Conservation (phyloP, 2,797 vertebrate genomes). For the Melanotaenia trifasciata region DNA sequence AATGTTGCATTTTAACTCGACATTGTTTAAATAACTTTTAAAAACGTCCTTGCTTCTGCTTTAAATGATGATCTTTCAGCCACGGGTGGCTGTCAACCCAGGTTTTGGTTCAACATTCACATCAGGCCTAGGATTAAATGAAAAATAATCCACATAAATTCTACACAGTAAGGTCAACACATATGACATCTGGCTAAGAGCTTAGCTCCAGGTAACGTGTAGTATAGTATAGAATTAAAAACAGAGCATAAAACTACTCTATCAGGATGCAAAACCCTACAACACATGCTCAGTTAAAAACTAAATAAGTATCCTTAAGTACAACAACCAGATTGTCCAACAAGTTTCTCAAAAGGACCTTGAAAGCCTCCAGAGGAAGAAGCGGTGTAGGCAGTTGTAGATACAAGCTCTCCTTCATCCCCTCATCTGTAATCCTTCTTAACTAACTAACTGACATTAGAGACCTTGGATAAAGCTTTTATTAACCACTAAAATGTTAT, state of each 20-base stretch:
- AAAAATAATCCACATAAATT: background rate
- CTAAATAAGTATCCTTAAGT: too few relatives aligned
- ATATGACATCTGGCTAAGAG: background rate
- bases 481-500: too few relatives aligned
- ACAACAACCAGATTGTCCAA: too few relatives aligned
- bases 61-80: background rate
- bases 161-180: background rate
- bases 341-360: too few relatives aligned
- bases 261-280: background rate
- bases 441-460: too few relatives aligned
- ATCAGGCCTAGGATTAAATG: background rate
- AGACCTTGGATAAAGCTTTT: too few relatives aligned
- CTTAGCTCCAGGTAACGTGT: background rate
- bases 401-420: too few relatives aligned
- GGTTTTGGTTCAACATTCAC: background rate
- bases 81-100: background rate
- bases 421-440: too few relatives aligned
- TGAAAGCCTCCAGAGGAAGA: too few relatives aligned
- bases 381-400: too few relatives aligned
- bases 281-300: background rate
- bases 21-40: background rate
- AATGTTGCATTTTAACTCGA: background rate
- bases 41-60: background rate
- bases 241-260: background rate
- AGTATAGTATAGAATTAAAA: background rate